phyloP scores from a whole-genome alignment of 2,888 invertebrate species.

The Priocnemis perturbator region DNA sequence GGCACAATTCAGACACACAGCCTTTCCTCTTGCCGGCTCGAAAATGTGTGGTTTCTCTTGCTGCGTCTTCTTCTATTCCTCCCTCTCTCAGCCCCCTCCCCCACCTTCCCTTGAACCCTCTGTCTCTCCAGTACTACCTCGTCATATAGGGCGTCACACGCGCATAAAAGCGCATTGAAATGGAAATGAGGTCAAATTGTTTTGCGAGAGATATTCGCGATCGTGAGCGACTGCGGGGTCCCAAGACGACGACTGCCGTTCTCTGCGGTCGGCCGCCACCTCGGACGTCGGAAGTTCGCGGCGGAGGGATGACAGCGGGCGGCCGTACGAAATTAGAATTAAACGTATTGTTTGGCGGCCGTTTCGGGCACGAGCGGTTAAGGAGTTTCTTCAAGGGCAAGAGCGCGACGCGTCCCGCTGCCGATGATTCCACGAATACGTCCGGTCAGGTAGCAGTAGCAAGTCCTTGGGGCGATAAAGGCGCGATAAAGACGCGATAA shows the following conservation, averaged over 20 bases:
- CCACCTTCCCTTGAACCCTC: no score
- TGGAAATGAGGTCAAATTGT: conserved; percentile 57
- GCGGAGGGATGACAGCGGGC: background rate
- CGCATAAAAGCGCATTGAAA: conserved; percentile 47
- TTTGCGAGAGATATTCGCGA: conserved; percentile 7
- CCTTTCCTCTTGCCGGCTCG: no score
- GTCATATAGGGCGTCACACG: conserved; percentile 6
- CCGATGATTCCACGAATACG: background rate
- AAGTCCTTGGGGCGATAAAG: no score
- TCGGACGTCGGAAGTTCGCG: conserved; percentile 9
- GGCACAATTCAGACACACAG: no score
- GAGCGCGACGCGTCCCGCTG: background rate
- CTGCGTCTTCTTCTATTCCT: no score
- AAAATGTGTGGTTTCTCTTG: no score
- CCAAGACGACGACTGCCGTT: background rate
- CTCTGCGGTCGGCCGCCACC: background rate
- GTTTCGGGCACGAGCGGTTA: background rate
- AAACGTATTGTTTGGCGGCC: background rate
- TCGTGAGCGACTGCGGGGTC: no score
- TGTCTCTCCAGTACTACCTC: no score
- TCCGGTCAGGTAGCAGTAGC: no score
- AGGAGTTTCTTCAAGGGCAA: no score
- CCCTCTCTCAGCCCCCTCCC: no score
- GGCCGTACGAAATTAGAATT: conserved; percentile 4
- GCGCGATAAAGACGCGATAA: no score